Conservation (phyloP, 2,113 vertebrate species). For the Elachura formosa region DNA sequence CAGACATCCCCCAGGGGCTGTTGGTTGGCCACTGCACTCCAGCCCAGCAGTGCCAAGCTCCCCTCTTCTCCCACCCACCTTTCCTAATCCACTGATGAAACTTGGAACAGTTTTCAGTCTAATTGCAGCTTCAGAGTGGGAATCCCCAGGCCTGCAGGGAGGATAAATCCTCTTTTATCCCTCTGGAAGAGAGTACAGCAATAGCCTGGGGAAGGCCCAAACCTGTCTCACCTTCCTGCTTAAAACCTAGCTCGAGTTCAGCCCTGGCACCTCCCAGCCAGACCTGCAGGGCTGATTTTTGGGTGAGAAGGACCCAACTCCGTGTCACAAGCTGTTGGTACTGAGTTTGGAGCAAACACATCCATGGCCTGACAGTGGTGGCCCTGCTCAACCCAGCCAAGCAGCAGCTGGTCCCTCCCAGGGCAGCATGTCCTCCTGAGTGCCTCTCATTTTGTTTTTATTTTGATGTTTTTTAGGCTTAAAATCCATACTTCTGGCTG, state of each 20-base stretch:
- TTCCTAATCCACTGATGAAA: not conserved
- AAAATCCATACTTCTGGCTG: not conserved
- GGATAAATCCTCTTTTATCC: not conserved
- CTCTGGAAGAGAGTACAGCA: not conserved
- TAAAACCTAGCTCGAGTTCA: not conserved
- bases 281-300: not conserved
- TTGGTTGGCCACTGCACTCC: fast-evolving
- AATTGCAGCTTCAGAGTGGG: not conserved
- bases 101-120: not conserved
- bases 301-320: not conserved
- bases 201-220: not conserved
- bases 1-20: fast-evolving
- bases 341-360: fast-evolving
- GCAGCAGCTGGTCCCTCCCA: not conserved
- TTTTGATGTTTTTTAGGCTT: not conserved
- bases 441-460: not conserved
- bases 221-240: not conserved
- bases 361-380: fast-evolving
- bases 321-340: not conserved
- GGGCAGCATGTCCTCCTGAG: fast-evolving
- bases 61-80: not conserved
- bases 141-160: not conserved
- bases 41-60: not conserved
- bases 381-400: not conserved
- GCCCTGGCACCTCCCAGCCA: not conserved